A percentile compares a stretch with the other conserved stretches of the same genome.
Conservation (phyloP, 2,888 invertebrate genomes). For the Lomographa bimaculata region DNA sequence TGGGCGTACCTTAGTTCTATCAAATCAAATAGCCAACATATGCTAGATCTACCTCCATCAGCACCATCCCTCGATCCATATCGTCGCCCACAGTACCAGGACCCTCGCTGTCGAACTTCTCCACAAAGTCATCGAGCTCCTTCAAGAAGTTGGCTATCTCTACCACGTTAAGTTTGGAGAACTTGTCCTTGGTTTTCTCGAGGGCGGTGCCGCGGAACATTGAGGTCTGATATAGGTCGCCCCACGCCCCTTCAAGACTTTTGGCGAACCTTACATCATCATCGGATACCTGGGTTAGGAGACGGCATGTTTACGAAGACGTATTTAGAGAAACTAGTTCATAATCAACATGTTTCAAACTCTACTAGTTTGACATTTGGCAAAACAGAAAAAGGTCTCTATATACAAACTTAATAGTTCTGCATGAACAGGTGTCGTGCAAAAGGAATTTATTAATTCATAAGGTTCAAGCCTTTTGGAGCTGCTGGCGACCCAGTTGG, state of each 20-base stretch:
- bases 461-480: too few relatives aligned
- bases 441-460: too few relatives aligned
- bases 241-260: slow-evolving; percentile 87
- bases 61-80: slow-evolving; percentile 87
- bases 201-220: slow-evolving; percentile 87
- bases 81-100: slow-evolving; percentile 92
- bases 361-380: too few relatives aligned
- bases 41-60: slow-evolving; percentile 90
- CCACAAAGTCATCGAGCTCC: slow-evolving; percentile 86
- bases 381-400: too few relatives aligned
- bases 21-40: too few relatives aligned
- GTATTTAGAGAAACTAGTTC: too few relatives aligned
- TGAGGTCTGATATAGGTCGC: slow-evolving; percentile 86
- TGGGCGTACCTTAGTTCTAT: too few relatives aligned
- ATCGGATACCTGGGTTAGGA: slow-evolving; percentile 69
- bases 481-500: too few relatives aligned
- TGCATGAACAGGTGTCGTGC: too few relatives aligned
- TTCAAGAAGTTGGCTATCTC: slow-evolving; percentile 88
- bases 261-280: slow-evolving; percentile 84
- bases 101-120: slow-evolving; percentile 89
- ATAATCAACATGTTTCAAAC: too few relatives aligned
- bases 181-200: slow-evolving; percentile 93
- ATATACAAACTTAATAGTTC: too few relatives aligned
- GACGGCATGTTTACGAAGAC: too few relatives aligned
- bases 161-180: slow-evolving; percentile 90